A percentile compares a stretch with the other conserved stretches of the same genome.
Conservation (phyloP, 2,797 vertebrate genomes). For the Paedocypris micromegethes region DNA sequence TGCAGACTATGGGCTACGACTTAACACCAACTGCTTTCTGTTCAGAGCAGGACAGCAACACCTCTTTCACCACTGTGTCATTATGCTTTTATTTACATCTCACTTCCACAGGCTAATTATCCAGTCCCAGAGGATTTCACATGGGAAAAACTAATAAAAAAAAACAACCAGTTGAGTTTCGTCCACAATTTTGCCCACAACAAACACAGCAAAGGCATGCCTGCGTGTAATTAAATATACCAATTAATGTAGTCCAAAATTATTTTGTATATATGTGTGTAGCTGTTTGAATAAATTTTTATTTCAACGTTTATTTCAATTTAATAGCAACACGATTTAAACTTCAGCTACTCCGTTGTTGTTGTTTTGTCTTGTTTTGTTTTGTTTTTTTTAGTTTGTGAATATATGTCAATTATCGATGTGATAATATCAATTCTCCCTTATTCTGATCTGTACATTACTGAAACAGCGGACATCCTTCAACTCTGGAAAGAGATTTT, state of each 20-base stretch:
- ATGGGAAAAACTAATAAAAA: conserved; percentile 83
- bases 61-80: conserved; percentile 93
- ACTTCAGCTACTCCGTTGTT: too few relatives aligned
- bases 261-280: too few relatives aligned
- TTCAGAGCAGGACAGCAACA: conserved; percentile 86
- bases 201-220: too few relatives aligned
- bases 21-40: conserved; percentile 88
- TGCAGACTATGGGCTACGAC: conserved; percentile 64
- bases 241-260: too few relatives aligned
- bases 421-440: not conserved
- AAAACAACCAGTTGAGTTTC: conserved; percentile 38
- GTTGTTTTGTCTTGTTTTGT: too few relatives aligned
- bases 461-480: conserved; percentile 1
- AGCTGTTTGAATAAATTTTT: too few relatives aligned
- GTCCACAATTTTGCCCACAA: not conserved
- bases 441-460: not conserved
- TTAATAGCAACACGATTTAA: too few relatives aligned
- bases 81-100: conserved; percentile 98
- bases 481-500: conserved; percentile 43
- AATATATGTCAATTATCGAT: too few relatives aligned
- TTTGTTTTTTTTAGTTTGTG: too few relatives aligned
- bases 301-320: too few relatives aligned
- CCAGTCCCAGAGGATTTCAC: conserved; percentile 88
- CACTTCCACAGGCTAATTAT: conserved; percentile 99
- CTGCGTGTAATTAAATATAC: too few relatives aligned